Conservation (phyloP, 2,113 vertebrate genomes). For the Pseudonaja textilis region DNA sequence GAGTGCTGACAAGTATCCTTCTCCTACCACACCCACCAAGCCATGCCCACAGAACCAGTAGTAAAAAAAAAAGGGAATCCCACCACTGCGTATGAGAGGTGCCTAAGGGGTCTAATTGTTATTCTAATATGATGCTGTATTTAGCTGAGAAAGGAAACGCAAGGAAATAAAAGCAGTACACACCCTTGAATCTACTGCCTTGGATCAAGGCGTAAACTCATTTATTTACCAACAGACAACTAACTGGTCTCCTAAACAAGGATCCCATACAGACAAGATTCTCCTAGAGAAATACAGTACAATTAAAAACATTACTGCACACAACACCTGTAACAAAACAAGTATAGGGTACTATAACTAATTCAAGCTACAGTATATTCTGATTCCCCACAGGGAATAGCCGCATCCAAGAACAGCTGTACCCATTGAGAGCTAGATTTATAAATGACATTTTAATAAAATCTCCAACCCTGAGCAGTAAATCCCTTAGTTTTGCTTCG, state of each 20-base stretch:
- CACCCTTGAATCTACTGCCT: not conserved
- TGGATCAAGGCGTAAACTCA: not conserved
- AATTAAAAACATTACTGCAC: not conserved
- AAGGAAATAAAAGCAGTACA: not conserved
- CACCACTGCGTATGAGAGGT: not conserved
- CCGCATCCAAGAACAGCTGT: not conserved
- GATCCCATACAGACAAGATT: not conserved
- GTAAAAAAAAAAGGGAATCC: too few relatives aligned
- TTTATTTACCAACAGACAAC: not conserved
- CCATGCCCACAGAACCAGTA: too few relatives aligned
- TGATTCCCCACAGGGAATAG: not conserved
- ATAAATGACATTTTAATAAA: not conserved
- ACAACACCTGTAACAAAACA: not conserved
- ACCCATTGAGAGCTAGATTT: not conserved
- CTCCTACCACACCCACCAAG: too few relatives aligned
- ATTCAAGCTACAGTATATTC: not conserved
- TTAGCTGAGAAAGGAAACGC: not conserved
- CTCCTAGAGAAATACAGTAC: not conserved
- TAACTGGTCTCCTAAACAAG: not conserved
- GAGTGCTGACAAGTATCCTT: too few relatives aligned
- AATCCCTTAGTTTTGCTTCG: not conserved
- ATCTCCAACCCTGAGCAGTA: not conserved
- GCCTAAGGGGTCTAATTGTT: not conserved
- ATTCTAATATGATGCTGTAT: not conserved
- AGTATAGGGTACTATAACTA: not conserved